Conservation (phyloP, 92 coral and sea anemone genomes). For the Epizoanthus scotinus region DNA sequence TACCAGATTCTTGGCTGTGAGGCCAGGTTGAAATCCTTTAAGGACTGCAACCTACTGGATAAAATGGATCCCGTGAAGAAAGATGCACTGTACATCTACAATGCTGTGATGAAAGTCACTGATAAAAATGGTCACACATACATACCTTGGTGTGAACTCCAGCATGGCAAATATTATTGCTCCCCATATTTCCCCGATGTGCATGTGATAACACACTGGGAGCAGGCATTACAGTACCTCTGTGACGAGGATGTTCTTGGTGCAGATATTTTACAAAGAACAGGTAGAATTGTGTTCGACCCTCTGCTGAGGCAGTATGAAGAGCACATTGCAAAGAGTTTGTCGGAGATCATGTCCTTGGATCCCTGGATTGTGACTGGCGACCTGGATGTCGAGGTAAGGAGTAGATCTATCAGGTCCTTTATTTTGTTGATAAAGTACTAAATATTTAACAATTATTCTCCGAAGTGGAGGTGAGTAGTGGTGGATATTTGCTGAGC, state of each 20-base stretch:
- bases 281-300: slow-evolving; percentile 31
- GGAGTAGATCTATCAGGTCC: not conserved
- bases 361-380: slow-evolving; percentile 44
- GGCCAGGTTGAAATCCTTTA: slow-evolving; percentile 47
- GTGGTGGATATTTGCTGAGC: too few relatives aligned
- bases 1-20: slow-evolving; percentile 47
- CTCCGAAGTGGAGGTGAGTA: too few relatives aligned
- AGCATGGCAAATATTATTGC: slow-evolving; percentile 7
- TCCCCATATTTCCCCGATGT: slow-evolving; percentile 32
- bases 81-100: slow-evolving; percentile 64
- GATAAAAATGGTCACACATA: slow-evolving; percentile 60
- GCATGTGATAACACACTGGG: slow-evolving; percentile 39
- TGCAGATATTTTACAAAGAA: slow-evolving; percentile 19
- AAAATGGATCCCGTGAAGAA: slow-evolving; percentile 34
- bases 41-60: slow-evolving; percentile 43
- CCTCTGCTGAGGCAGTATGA: slow-evolving; percentile 55
- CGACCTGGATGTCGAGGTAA: slow-evolving; percentile 42
- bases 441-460: too few relatives aligned
- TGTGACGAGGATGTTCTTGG: slow-evolving; percentile 29
- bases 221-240: slow-evolving; percentile 43
- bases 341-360: slow-evolving; percentile 40
- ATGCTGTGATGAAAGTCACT: slow-evolving; percentile 44
- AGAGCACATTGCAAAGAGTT: slow-evolving; percentile 46
- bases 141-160: slow-evolving; percentile 33
- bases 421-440: too few relatives aligned